phyloP scores from a whole-genome alignment of 2,888 invertebrate genomes.

The Agrenia bidenticulata region DNA sequence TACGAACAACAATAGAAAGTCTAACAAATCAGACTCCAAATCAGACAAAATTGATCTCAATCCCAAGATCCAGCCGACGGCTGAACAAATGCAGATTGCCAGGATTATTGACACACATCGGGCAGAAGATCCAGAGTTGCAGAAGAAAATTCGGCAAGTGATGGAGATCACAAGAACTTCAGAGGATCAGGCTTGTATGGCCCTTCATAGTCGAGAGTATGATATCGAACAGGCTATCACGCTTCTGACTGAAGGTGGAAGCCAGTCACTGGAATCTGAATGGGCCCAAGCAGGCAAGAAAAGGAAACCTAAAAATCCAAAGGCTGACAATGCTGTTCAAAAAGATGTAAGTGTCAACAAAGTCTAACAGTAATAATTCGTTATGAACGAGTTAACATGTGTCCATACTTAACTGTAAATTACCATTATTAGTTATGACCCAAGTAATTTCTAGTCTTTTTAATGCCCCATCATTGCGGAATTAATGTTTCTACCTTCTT shows the following conservation, averaged over 20 bases:
- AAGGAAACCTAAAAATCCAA: constrained; percentile 64
- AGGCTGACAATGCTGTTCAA: constrained; percentile 60
- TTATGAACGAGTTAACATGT: background rate
- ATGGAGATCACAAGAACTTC: constrained; percentile 85
- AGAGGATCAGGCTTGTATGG: constrained; percentile 88
- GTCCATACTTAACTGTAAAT: background rate
- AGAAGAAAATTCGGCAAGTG: constrained; percentile 70
- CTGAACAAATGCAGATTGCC: constrained; percentile 82
- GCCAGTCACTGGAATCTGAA: constrained; percentile 61
- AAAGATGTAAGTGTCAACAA: constrained; percentile 47
- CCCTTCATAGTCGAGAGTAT: constrained; percentile 88
- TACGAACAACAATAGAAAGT: constrained; percentile 27
- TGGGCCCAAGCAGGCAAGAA: constrained; percentile 86
- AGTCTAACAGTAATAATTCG: background rate
- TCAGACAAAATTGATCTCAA: constrained; percentile 63
- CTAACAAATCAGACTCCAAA: constrained; percentile 63
- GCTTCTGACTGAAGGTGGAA: constrained; percentile 73
- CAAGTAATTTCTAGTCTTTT: background rate
- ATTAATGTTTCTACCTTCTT: background rate
- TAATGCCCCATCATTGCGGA: background rate
- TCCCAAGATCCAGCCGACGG: constrained; percentile 69
- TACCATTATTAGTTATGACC: too few relatives aligned
- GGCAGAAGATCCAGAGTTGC: constrained; percentile 65
- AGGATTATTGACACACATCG: constrained; percentile 71
- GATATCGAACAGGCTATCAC: constrained; percentile 81